Base-by-base conservation (phyloP, 2,113 vertebrate species). In the Noturus placidus region DNA sequence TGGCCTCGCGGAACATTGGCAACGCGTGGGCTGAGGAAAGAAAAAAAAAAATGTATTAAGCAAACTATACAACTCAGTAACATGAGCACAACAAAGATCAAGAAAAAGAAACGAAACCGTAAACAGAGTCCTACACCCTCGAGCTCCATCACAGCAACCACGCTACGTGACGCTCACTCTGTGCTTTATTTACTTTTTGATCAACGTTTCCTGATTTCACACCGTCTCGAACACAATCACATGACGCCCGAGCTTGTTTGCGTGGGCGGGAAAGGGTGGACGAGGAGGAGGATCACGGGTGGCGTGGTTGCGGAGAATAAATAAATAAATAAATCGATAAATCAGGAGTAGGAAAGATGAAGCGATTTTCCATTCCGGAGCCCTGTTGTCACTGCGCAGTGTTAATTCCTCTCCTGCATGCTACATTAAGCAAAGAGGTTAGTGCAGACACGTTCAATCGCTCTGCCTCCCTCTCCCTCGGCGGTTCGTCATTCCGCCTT, bases 1-100 rank as follows among this genome's bases (percentile, higher is more conserved):
- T 96, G 89, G 98, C 97, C 89, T 99, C 98, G n/a, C 97, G 96
- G 96, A 99, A 99, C 98, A 99, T 99, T 0, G 97, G 98, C 92
- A 99, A 93, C 0, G 97, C 98, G 65, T 99, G 98, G 85, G 98
- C 98, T 99, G 63, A 4, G 42, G 63, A 9, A 46, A 79, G 0
- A 50, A 5, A 38, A 7, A 5, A 20, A 5, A 22, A 88, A 0
- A 57, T 38, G 38, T 30, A 76, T 50, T 27, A 76, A 57, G 54
- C 27, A 5, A 38, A 63, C 38, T 81, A 42, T 27, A 17, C 19
- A 46, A 52, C 79, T 78, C 20, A 0, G 56, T 50, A 82, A 69
- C 54, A 46, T 65, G 22, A 67, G 69, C 52, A 78, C 20, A 61
- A 56, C 54, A 83, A 25, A 50, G 54, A 46, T 46, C 22, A n/a